Evolutionary conservation across 1,140 invertebrate species (phyloP), one percentile per base, ranked within the genome.

Genomic region (Nasonia giraulti): DNA sequence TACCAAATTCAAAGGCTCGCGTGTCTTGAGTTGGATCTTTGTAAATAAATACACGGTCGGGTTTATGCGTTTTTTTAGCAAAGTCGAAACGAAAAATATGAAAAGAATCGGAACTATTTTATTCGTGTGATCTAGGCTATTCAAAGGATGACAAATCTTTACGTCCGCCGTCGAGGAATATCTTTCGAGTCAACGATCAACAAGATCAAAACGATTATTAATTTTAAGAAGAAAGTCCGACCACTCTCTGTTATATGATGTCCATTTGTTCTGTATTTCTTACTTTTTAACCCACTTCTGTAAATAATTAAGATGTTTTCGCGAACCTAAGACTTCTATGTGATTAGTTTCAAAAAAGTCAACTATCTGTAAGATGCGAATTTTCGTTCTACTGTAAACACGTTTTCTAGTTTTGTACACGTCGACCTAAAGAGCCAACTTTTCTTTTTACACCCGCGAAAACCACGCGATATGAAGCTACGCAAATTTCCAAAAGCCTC

Each of bases 201-300:
- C 68, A 47, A 85, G 27, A 74, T 73, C 47, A 76, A 82, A 75
- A 82, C 37, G 71, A 76, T 82, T 82, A 82, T 47, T 47, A 20
- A 74, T 47, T 74, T 17, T 74, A 82, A 81, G 33, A 37, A 55
- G 10, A 76, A 62, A 47, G 68, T n/a, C 17, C 55, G 55, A 68
- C 17, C 31, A 74, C 44, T 62, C 55, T 14, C 33, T 37, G 5
- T 37, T 37, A 62, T 62, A 31, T 10, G 31, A 71, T 71, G 31
- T 33, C 68, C 68, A 71, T 31, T 27, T 27, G 1, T 71, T 71
- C 17, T 62, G 47, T 82, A 66, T 47, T 76, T 27, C 62, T 73
- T 82, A 62, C 4, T 62, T 71, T 82, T 76, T 10, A 10, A 40
- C n/a, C 0, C 40, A 27, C 17, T 82, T 74, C 17, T 82, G 47